Conservation (phyloP, 2,797 vertebrate genomes). For the Acropternis orthonyx region DNA sequence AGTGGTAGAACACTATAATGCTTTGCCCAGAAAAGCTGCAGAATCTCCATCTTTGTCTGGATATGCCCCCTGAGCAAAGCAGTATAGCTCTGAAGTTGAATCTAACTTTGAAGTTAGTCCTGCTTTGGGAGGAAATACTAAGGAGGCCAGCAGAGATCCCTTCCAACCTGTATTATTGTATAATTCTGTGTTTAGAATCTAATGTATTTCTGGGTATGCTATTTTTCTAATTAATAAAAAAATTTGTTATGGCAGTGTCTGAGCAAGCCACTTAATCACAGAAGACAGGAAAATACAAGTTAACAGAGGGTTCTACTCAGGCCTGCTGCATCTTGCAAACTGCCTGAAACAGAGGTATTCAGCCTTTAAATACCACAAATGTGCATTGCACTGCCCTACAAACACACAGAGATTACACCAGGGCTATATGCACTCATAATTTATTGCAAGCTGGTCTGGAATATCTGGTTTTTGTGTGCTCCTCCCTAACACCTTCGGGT, state of each 20-base stretch:
- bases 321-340: neutral
- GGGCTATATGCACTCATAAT: neutral
- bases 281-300: neutral
- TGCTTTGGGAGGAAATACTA: neutral
- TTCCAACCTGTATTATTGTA: neutral
- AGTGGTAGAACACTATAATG: neutral
- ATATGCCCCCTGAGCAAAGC: neutral
- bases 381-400: neutral
- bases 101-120: neutral
- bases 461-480: neutral
- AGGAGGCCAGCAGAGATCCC: neutral
- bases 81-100: neutral
- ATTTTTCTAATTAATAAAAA: neutral
- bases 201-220: neutral
- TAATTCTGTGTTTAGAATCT: neutral
- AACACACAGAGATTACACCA: neutral
- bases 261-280: neutral
- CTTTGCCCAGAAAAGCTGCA: neutral
- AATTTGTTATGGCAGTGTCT: neutral
- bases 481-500: neutral
- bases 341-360: neutral
- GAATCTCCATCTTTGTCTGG: neutral
- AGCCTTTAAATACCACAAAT: too few relatives aligned
- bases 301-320: fast-evolving
- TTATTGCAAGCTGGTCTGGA: neutral